phyloP scores from a whole-genome alignment of 2,888 invertebrate species.

The Odontocolon sp. region DNA sequence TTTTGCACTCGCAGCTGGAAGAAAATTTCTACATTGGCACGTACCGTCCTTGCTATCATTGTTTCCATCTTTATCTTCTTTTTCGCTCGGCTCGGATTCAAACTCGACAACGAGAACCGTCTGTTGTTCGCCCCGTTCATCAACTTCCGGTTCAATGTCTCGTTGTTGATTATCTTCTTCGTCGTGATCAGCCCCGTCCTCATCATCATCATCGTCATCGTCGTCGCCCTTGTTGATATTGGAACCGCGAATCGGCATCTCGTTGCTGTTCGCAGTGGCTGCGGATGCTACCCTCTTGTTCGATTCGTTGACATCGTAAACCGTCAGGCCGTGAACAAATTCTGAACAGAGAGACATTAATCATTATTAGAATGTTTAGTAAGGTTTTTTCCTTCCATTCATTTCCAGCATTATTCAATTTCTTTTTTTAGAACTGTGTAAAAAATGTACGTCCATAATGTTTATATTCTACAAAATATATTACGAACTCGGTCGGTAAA shows the following conservation, averaged over 20 bases:
- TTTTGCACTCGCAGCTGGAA: too few relatives aligned
- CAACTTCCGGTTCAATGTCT: slow-evolving; percentile 64
- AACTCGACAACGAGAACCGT: slow-evolving; percentile 73
- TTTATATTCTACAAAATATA: too few relatives aligned
- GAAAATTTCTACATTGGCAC: too few relatives aligned
- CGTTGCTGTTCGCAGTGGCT: slow-evolving; percentile 64
- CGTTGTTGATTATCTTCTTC: slow-evolving; percentile 56
- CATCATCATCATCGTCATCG: slow-evolving; percentile 55
- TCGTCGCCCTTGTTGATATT: slow-evolving; percentile 59
- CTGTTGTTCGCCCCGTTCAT: slow-evolving; percentile 64
- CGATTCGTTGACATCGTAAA: slow-evolving; percentile 65
- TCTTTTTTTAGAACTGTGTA: too few relatives aligned
- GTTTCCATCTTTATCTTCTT: slow-evolving; percentile 66
- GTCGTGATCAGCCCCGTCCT: slow-evolving; percentile 59
- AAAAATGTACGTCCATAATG: too few relatives aligned
- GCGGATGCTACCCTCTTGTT: slow-evolving; percentile 40
- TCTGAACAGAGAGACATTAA: too few relatives aligned
- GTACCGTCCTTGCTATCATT: slow-evolving; percentile 68
- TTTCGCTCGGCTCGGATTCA: slow-evolving; percentile 72
- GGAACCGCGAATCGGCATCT: slow-evolving; percentile 61
- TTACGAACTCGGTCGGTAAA: too few relatives aligned
- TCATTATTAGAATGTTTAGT: too few relatives aligned
- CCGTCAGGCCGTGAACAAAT: slow-evolving; percentile 66
- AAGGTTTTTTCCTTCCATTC: too few relatives aligned
- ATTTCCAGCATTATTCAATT: too few relatives aligned